Evolutionary conservation across 2,888 invertebrate species (phyloP), one percentile per base, ranked within the genome.

Genomic region (Tricholauxania praeusta): DNA sequence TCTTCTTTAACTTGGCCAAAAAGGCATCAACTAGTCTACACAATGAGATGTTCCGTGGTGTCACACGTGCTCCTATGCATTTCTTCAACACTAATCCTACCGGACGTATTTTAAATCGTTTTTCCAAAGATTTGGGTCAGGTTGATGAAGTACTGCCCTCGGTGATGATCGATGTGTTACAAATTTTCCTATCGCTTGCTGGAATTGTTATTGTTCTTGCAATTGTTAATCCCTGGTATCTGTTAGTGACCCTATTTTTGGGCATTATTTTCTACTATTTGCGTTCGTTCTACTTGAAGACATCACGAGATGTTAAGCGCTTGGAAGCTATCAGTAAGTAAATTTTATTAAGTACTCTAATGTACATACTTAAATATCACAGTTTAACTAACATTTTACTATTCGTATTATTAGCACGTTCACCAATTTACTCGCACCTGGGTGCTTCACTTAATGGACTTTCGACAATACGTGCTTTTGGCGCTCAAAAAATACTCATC

Each of bases 361-460:
- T 22, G 3, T 22, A 22, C 3, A 22, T 22, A 22, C 3, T 8
- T 39, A 32, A 7, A 7, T 32, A 39, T 39, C 10, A 39, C 39
- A 6, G 39, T 10, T 39, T 39, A 10, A 39, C 39, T 39, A 39
- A 39, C 39, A 39, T 39, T 10, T 39, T 1, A 39, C 39, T 14
- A 6, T 5, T 14, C 3, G 4, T 53, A 8, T 14, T 19, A 39
- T 12, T 91, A n/a, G 93, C 96, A 76, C 93, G 97, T 74, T 97
- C 97, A 81, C 98, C 98, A 0, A 95, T 99, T n/a, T 98, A 97
- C 88, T 94, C 95, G 3, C 97, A 98, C 84, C 88, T 98, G 81
- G 95, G 93, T 82, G 94, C 97, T 39, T 93, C 96, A 0, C 89
- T 99, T 7, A 94, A 95, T 85, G 98, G 98, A 0, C 89, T 99